A percentile compares a stretch with the other conserved stretches of the same genome.
These are phyloP conservation scores for Eristalis tenax DNA, from an alignment of 2,888 invertebrate genomes.

Conservation along the genomic window DNA sequence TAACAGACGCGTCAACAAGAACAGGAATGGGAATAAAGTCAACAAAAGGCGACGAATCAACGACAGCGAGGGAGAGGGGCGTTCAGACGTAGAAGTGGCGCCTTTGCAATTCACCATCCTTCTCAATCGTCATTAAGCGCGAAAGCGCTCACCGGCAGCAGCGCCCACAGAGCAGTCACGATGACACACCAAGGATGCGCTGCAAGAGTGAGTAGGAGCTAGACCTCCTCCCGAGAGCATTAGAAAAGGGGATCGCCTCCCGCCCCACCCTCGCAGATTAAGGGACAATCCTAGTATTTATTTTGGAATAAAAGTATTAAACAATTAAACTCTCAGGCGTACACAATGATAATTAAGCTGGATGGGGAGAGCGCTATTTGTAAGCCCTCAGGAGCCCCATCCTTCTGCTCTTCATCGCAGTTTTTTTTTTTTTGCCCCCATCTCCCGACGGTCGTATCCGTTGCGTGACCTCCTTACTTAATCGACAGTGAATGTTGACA, in stretches of 20 bases:
- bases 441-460: slow-evolving; percentile 24
- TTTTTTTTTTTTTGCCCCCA: slow-evolving; percentile 11
- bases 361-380: slow-evolving; percentile 41
- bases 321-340: slow-evolving; percentile 57
- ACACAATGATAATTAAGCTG: slow-evolving; percentile 52
- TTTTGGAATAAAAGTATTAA: slow-evolving; percentile 59
- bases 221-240: slow-evolving; percentile 42
- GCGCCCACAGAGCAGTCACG: neutral
- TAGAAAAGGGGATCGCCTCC: slow-evolving; percentile 37
- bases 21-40: neutral
- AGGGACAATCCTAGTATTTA: slow-evolving; percentile 57
- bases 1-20: slow-evolving; percentile 27
- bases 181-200: slow-evolving; percentile 21
- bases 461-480: slow-evolving; percentile 71
- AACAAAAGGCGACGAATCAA: slow-evolving; percentile 33
- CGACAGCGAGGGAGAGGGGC: slow-evolving; percentile 11
- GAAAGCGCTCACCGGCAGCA: slow-evolving; percentile 6
- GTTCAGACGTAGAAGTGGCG: slow-evolving; percentile 11
- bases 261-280: slow-evolving; percentile 19
- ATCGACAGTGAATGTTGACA: slow-evolving; percentile 71
- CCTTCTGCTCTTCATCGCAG: neutral
- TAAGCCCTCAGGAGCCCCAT: slow-evolving; percentile 40
- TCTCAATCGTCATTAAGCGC: slow-evolving; percentile 27
- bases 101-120: slow-evolving; percentile 42
- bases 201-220: slow-evolving; percentile 16